Percentiles rank a stretch among this genome's conserved stretches.
Conservation (phyloP, 2,797 vertebrate species). For the Muraenolepis orangiensis region DNA sequence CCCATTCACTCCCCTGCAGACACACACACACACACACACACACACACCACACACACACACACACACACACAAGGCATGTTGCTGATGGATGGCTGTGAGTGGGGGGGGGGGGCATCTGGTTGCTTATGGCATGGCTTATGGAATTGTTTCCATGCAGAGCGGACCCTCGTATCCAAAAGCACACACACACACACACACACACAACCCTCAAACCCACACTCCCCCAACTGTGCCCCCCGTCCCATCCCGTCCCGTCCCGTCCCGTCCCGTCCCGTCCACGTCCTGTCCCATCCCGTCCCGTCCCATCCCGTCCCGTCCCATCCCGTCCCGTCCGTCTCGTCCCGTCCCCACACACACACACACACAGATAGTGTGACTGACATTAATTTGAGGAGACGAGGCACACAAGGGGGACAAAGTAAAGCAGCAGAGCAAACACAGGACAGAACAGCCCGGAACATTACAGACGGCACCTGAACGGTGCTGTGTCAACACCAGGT, state of each 20-base stretch:
- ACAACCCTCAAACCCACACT: background rate
- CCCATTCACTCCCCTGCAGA: conserved; percentile 41
- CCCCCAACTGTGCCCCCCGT: background rate
- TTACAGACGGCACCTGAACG: background rate
- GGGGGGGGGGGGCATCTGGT: conserved; percentile 12
- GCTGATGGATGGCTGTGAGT: conserved; percentile 29
- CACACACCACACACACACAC: background rate
- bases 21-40: conserved; percentile 8
- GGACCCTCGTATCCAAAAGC: background rate
- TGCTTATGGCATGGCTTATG: conserved; percentile 9
- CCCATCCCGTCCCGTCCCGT: too few species aligned
- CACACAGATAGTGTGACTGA: too few species aligned
- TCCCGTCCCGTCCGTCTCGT: too few species aligned
- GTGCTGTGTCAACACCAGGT: conserved; percentile 1
- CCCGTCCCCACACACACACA: too few species aligned
- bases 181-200: background rate
- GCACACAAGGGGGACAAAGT: conserved; percentile 7
- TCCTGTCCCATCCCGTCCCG: too few species aligned
- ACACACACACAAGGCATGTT: background rate
- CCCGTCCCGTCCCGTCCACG: too few species aligned
- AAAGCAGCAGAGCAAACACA: conserved; percentile 32
- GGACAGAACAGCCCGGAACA: background rate
- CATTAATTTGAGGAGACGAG: conserved; percentile 9
- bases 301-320: background rate
- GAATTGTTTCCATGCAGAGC: conserved; percentile 22